phyloP scores from a whole-genome alignment of 1,140 invertebrate genomes.

The Aphidius ervi region DNA sequence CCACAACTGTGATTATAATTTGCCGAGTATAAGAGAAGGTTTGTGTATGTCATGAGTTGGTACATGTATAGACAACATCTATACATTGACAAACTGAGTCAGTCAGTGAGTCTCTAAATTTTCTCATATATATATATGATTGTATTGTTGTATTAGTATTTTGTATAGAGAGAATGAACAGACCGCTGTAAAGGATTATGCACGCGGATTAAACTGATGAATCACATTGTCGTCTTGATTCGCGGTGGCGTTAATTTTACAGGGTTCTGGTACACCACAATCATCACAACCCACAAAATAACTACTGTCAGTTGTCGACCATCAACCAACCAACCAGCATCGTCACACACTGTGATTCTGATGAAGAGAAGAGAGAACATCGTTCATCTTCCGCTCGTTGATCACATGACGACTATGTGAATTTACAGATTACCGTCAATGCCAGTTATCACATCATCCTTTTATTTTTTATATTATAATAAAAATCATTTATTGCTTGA shows the following conservation, averaged over 20 bases:
- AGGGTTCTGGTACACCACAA: slow-evolving; percentile 15
- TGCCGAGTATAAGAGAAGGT: slow-evolving; percentile 29
- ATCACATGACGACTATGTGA: slow-evolving; percentile 15
- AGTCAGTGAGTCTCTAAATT: neutral
- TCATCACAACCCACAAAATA: slow-evolving; percentile 9
- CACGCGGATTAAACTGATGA: slow-evolving; percentile 57
- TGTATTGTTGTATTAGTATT: too few species aligned
- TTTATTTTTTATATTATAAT: slow-evolving; percentile 2
- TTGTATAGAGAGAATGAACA: slow-evolving; percentile 28
- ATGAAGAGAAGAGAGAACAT: slow-evolving; percentile 11
- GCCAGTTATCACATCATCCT: neutral
- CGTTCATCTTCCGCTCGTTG: slow-evolving; percentile 27
- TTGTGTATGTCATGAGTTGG: slow-evolving; percentile 14
- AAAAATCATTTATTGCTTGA: neutral
- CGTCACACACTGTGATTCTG: slow-evolving; percentile 7
- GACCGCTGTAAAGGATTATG: slow-evolving; percentile 52
- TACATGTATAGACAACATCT: slow-evolving; percentile 1
- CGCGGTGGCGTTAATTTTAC: slow-evolving; percentile 53
- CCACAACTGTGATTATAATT: slow-evolving; percentile 56
- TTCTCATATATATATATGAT: too few species aligned
- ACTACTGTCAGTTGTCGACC: neutral
- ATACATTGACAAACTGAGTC: neutral
- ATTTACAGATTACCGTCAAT: slow-evolving; percentile 26
- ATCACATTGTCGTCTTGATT: slow-evolving; percentile 57
- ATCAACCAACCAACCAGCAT: too few species aligned